phyloP scores from a whole-genome alignment of 2,888 invertebrate species.

The Nemurella pictetii region DNA sequence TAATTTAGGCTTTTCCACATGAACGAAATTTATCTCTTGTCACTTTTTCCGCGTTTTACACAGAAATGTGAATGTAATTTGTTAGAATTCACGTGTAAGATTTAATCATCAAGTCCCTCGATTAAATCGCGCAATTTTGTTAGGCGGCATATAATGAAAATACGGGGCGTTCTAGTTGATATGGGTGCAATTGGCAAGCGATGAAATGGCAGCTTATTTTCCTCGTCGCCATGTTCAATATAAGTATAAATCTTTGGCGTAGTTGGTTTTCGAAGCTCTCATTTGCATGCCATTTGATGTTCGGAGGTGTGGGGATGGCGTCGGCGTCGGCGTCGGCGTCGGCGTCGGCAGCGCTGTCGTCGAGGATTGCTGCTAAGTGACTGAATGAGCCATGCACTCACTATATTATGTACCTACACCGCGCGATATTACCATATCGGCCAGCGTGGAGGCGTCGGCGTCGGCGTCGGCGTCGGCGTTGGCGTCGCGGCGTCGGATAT shows the following conservation, averaged over 20 bases:
- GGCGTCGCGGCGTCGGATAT: neutral
- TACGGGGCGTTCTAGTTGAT: neutral
- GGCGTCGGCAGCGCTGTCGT: too few relatives aligned
- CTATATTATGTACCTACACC: too few relatives aligned
- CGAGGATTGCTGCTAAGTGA: neutral
- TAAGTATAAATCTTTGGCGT: neutral
- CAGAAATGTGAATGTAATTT: neutral
- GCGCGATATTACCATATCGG: neutral
- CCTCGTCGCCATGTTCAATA: neutral
- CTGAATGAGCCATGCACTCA: neutral
- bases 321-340: too few relatives aligned
- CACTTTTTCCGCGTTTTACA: neutral
- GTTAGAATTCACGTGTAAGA: neutral
- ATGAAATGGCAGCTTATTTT: neutral
- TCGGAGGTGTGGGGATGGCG: too few relatives aligned
- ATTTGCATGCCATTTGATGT: neutral
- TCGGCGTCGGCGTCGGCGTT: neutral
- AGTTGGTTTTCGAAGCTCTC: neutral
- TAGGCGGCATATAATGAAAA: neutral
- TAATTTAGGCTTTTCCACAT: neutral
- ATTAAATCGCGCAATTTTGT: neutral
- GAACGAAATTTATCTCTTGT: neutral
- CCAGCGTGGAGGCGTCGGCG: neutral
- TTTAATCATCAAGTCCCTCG: neutral
- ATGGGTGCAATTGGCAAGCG: neutral